These are phyloP conservation scores for Rhyacophila brunnea DNA, from an alignment of 1,140 invertebrate species.

Conservation along the genomic window DNA sequence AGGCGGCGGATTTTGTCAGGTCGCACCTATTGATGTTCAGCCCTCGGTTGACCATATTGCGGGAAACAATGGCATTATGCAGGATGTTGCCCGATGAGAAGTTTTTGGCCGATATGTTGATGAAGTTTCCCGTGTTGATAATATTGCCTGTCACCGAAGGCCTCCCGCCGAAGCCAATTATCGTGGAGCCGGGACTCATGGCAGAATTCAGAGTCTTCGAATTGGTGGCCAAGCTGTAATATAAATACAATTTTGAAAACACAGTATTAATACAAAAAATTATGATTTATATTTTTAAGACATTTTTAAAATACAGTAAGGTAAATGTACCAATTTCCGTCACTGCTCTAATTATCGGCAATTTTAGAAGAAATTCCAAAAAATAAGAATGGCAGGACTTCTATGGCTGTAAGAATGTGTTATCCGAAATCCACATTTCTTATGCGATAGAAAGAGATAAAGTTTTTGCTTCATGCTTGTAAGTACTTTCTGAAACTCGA, in stretches of 20 bases:
- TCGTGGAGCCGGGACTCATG: constrained; percentile 50
- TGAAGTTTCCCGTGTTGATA: constrained; percentile 42
- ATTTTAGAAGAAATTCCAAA: no score
- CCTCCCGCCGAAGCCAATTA: constrained; percentile 46
- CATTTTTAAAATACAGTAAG: constrained; percentile 4
- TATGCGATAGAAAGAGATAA: no score
- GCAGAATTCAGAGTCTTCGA: constrained; percentile 49
- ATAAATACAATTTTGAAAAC: constrained; percentile 5
- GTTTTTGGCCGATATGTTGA: constrained; percentile 50
- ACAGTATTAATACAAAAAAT: neutral
- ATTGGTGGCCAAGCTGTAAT: constrained; percentile 49
- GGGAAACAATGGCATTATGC: constrained; percentile 52
- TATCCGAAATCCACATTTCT: no score
- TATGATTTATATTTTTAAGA: neutral
- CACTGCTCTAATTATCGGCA: no score
- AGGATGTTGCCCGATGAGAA: constrained; percentile 53
- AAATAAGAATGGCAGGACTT: no score
- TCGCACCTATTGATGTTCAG: constrained; percentile 21
- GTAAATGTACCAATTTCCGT: no score
- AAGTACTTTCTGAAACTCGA: no score
- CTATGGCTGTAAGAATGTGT: no score
- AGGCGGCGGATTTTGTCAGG: constrained; percentile 12
- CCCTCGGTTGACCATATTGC: constrained; percentile 36
- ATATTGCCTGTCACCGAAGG: constrained; percentile 42
- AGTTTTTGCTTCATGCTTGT: no score